Evolutionary conservation across 1,140 invertebrate genomes (phyloP).

Genomic region (Goniozus legneri): DNA sequence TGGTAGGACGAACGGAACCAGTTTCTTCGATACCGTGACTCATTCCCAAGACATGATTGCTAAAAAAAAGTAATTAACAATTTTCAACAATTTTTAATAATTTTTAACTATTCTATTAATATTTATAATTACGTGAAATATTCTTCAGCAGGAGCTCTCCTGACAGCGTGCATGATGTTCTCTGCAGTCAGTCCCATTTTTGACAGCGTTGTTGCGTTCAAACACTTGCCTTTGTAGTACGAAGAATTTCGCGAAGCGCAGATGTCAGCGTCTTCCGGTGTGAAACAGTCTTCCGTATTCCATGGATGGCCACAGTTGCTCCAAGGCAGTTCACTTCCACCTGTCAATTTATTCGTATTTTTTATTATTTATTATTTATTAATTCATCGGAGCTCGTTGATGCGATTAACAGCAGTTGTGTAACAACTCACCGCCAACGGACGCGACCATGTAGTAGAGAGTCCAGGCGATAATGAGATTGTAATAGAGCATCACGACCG

Average conservation of each 20-base stretch:
- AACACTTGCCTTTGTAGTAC: constrained; percentile 60
- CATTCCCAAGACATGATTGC: constrained; percentile 70
- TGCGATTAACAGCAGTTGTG: too few relatives aligned
- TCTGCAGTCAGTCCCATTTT: constrained; percentile 40
- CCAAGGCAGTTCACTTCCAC: constrained; percentile 67
- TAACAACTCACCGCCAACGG: constrained; percentile 63
- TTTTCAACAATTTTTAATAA: constrained; percentile 7
- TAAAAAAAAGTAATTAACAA: constrained; percentile 40
- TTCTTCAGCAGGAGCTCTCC: constrained; percentile 75
- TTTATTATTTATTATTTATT: not conserved
- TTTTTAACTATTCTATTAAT: constrained; percentile 9
- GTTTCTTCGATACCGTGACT: constrained; percentile 72
- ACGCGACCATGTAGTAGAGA: constrained; percentile 77
- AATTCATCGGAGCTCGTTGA: not conserved
- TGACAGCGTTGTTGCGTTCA: constrained; percentile 49
- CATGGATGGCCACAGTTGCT: constrained; percentile 70
- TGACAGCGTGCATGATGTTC: constrained; percentile 54
- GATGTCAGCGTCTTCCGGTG: constrained; percentile 61
- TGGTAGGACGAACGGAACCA: constrained; percentile 61
- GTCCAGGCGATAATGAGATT: constrained; percentile 86
- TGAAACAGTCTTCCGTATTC: constrained; percentile 72
- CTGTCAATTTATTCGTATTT: constrained; percentile 19
- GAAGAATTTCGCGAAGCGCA: constrained; percentile 62
- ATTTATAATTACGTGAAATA: constrained; percentile 72
- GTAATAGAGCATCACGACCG: constrained; percentile 79